These are phyloP conservation scores for Malurus cyaneus DNA, from an alignment of 2,113 vertebrate species.

Conservation along the genomic window DNA sequence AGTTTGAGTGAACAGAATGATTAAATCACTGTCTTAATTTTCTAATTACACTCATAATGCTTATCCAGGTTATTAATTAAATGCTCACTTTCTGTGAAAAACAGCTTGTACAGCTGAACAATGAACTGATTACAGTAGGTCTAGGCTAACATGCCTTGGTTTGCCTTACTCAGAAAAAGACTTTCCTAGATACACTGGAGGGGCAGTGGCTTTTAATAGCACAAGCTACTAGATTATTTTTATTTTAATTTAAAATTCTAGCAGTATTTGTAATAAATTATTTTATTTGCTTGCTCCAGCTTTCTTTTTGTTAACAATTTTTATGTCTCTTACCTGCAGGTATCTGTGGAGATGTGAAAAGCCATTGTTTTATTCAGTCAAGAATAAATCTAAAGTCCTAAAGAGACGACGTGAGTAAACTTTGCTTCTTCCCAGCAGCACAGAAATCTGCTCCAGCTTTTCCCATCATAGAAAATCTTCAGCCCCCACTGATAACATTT, in stretches of 20 bases:
- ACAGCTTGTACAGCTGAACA: background rate
- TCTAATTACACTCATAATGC: background rate
- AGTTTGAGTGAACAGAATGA: background rate
- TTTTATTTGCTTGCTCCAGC: background rate
- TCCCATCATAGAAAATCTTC: background rate
- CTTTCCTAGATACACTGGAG: background rate
- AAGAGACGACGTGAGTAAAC: slow-evolving; percentile 76
- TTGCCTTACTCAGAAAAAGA: background rate
- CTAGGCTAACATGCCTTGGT: background rate
- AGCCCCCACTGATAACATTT: background rate
- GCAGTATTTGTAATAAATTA: background rate
- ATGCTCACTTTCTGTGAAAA: background rate
- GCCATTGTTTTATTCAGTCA: slow-evolving; percentile 63
- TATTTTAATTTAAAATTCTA: background rate
- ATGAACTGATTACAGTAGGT: background rate
- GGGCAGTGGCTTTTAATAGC: background rate
- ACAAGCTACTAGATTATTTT: background rate
- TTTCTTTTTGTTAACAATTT: background rate
- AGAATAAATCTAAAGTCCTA: slow-evolving; percentile 36
- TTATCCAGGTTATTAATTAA: slow-evolving; percentile 20
- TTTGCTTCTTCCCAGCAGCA: background rate
- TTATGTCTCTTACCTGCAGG: slow-evolving; percentile 40
- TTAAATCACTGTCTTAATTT: background rate
- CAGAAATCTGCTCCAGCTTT: background rate
- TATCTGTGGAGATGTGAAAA: slow-evolving; percentile 76